Conservation (phyloP, 2,797 vertebrate genomes). For the Coreius guichenoti region DNA sequence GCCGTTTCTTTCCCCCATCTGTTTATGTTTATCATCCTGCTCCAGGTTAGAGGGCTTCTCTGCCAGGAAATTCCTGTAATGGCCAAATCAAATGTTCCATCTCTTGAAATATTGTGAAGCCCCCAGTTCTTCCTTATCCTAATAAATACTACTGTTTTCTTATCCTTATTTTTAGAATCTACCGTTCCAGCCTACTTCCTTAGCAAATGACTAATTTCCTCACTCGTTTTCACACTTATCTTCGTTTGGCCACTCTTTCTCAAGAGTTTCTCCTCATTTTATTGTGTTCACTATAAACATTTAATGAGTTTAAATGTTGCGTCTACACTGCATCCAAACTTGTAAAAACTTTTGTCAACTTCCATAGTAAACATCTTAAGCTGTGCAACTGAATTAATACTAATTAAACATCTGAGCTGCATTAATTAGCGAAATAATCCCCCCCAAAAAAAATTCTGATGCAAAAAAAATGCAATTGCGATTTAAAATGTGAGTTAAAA, state of each 20-base stretch:
- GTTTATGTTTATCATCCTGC: constrained; percentile 61
- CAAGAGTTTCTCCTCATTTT: constrained; percentile 51
- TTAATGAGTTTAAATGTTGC: constrained; percentile 53
- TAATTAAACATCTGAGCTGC: neutral
- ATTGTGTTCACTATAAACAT: constrained; percentile 50
- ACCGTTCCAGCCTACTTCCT: constrained; percentile 52
- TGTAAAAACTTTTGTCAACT: neutral
- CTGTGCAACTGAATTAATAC: neutral
- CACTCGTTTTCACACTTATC: constrained; percentile 26
- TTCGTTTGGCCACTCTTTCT: neutral
- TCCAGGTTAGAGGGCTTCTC: constrained; percentile 58
- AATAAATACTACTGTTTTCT: constrained; percentile 50
- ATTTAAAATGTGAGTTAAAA: neutral
- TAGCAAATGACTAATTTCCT: constrained; percentile 54
- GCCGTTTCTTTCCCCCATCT: constrained; percentile 52
- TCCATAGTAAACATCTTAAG: neutral
- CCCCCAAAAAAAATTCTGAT: neutral
- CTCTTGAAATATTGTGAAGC: constrained; percentile 31
- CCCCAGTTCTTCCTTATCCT: constrained; percentile 44
- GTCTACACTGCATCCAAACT: constrained; percentile 20
- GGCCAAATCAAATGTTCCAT: constrained; percentile 43
- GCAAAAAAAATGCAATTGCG: neutral
- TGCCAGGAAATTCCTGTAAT: constrained; percentile 63
- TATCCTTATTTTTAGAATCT: constrained; percentile 53
- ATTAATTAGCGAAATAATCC: too few species aligned